A percentile compares a stretch with the other conserved stretches of the same genome.
Evolutionary conservation across 1,140 invertebrate genomes (phyloP).

Genomic region (Acyrthosiphon pisum): DNA sequence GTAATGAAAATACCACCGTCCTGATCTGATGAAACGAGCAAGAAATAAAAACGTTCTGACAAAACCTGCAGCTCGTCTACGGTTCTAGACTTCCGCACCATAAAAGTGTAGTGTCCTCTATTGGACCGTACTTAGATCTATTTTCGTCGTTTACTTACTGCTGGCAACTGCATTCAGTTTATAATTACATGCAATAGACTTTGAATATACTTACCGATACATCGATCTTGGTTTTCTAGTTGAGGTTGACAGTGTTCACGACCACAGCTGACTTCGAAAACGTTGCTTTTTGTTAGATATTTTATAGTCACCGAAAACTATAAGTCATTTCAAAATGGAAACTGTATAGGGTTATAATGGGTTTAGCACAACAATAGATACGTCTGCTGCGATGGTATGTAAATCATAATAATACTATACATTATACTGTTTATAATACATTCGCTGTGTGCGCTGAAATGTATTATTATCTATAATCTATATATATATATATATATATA

Average conservation of each 20-base stretch:
- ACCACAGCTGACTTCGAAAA: neutral
- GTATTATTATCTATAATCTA: neutral
- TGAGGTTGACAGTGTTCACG: too few species aligned
- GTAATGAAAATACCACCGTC: neutral
- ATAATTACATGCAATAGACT: too few species aligned
- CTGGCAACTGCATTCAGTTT: too few species aligned
- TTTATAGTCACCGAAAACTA: constrained; percentile 5
- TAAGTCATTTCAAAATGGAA: constrained; percentile 33
- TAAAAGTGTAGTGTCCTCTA: neutral
- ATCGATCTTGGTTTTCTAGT: neutral
- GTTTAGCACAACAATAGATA: neutral
- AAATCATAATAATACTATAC: constrained; percentile 29
- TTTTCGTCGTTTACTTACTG: too few species aligned
- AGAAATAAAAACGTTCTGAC: neutral
- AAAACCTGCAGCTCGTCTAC: neutral
- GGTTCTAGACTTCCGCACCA: neutral
- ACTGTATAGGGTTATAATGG: neutral
- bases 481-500: too few species aligned
- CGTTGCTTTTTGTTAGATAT: neutral
- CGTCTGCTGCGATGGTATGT: neutral
- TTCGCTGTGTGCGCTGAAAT: neutral
- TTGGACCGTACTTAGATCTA: neutral
- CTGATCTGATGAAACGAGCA: neutral
- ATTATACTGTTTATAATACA: neutral
- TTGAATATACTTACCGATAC: neutral